A percentile compares a stretch with the other conserved stretches of the same genome.
Conservation (phyloP, 2,113 vertebrate species). For the Oenanthe oenanthe region DNA sequence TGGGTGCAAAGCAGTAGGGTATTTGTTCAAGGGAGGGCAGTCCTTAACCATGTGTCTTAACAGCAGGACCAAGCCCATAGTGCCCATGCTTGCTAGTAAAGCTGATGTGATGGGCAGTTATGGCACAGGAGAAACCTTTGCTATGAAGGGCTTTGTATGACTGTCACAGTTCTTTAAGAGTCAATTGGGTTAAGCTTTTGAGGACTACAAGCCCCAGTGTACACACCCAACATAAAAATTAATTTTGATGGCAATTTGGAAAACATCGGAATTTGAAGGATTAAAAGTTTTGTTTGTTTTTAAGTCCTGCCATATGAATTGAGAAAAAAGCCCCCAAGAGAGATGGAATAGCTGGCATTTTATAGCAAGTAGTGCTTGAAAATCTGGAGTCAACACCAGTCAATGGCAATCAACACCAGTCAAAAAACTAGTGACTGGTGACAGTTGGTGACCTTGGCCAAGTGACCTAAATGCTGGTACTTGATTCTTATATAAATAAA, state of each 20-base stretch:
- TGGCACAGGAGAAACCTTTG: constrained; percentile 22
- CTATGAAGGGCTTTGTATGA: not conserved
- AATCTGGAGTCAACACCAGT: not conserved
- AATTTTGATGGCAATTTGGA: not conserved
- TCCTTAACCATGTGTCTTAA: not conserved
- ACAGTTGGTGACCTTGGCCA: not conserved
- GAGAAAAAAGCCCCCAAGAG: not conserved
- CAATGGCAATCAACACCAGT: not conserved
- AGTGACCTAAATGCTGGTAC: not conserved
- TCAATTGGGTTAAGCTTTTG: constrained; percentile 40
- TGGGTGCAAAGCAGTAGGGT: constrained; percentile 1
- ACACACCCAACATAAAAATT: not conserved
- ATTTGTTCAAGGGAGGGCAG: not conserved
- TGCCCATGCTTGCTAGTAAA: not conserved
- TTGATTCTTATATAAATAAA: not conserved
- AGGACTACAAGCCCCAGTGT: not conserved
- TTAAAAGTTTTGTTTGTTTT: not conserved
- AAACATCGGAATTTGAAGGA: not conserved
- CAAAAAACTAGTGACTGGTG: not conserved
- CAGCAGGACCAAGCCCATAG: not conserved
- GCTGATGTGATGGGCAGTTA: not conserved
- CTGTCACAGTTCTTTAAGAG: constrained; percentile 8
- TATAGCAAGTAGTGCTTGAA: not conserved
- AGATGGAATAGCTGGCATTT: not conserved
- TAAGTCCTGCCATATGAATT: not conserved